Conservation (phyloP, 2,888 invertebrate species). For the Argyresthia goedartella region DNA sequence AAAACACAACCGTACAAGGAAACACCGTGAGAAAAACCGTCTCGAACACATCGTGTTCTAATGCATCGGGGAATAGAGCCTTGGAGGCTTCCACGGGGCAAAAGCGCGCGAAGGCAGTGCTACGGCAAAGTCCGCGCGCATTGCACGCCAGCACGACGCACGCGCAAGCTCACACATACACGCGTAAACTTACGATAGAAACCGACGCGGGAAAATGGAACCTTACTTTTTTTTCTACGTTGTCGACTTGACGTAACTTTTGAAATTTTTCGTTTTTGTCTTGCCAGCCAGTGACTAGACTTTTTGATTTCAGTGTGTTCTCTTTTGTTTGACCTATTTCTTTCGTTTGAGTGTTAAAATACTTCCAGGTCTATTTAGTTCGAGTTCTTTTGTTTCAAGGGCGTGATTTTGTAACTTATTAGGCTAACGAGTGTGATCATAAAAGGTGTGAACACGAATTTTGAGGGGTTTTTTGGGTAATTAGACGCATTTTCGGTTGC, state of each 20-base stretch:
- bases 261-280: background rate
- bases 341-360: slow-evolving; percentile 41
- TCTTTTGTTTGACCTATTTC: background rate
- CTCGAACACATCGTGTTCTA: slow-evolving; percentile 40
- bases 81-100: slow-evolving; percentile 55
- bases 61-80: slow-evolving; percentile 35
- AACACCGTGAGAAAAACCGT: slow-evolving; percentile 52
- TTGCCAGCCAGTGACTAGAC: background rate
- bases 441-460: slow-evolving; percentile 37
- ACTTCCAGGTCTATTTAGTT: slow-evolving; percentile 50
- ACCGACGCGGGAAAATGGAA: slow-evolving; percentile 34
- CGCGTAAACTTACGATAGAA: slow-evolving; percentile 11
- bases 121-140: slow-evolving; percentile 62
- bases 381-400: slow-evolving; percentile 54
- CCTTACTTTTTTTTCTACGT: slow-evolving; percentile 23
- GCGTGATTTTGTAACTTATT: slow-evolving; percentile 52
- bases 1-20: background rate
- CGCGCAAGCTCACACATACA: slow-evolving; percentile 23
- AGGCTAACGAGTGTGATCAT: slow-evolving; percentile 42
- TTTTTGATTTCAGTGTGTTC: background rate
- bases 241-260: slow-evolving; percentile 30
- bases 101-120: slow-evolving; percentile 70
- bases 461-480: slow-evolving; percentile 12
- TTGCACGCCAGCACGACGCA: slow-evolving; percentile 56
- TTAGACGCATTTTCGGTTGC: background rate